Base-by-base conservation (phyloP, 2,888 invertebrate species). In the Phragmatobia fuliginosa region DNA sequence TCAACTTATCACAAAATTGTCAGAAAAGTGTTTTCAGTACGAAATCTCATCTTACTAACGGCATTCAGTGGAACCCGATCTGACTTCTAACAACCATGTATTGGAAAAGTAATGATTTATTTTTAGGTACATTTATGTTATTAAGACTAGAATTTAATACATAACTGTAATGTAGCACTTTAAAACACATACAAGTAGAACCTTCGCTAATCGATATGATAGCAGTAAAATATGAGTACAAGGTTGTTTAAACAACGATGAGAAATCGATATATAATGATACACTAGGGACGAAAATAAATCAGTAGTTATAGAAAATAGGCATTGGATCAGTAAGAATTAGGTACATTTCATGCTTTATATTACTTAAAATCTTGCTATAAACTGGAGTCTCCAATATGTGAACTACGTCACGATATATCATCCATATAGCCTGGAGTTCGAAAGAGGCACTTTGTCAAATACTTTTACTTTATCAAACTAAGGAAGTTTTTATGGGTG, bases 71-170 rank as follows among this genome's bases (percentile, higher is more conserved):
- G n/a, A n/a, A n/a, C n/a, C n/a, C n/a, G n/a, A n/a, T n/a, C n/a
- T n/a, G n/a, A n/a, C n/a, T n/a, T n/a, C n/a, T n/a, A n/a, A n/a
- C n/a, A n/a, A n/a, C n/a, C n/a, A n/a, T n/a, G n/a, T n/a, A n/a
- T n/a, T n/a, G n/a, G n/a, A n/a, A n/a, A n/a, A n/a, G n/a, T n/a
- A n/a, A n/a, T n/a, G n/a, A n/a, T n/a, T n/a, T n/a, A n/a, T n/a
- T n/a, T n/a, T n/a, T n/a, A n/a, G n/a, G 41, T 68, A 38, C 67
- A 74, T 78, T 70, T 72, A 66, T 75, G 78, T 78, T 78, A 80
- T 70, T 80, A 65, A n/a, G 41, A 33, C 66, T 36, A 64, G 69
- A 72, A 80, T 66, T 64, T 72, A 10, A 21, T 45, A 45, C 7
- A 49, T 67, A 63, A 62, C 49, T 52, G 25, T 62, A 59, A 62